These are phyloP conservation scores for Tineola bisselliella DNA, from an alignment of 2,888 invertebrate genomes.

Conservation along the genomic window DNA sequence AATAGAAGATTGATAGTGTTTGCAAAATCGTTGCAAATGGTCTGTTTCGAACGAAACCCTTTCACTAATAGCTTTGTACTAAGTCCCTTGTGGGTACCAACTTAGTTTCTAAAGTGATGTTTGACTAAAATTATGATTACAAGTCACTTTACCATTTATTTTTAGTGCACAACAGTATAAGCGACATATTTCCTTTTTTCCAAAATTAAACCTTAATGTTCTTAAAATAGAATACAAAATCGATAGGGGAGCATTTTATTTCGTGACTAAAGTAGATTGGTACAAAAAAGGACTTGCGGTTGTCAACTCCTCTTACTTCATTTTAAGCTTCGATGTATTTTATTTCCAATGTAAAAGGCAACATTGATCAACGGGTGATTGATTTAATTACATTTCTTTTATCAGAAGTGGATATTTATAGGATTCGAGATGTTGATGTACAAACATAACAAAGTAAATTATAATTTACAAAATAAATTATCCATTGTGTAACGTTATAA, in stretches of 20 bases:
- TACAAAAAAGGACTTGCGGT: background rate
- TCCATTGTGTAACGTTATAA: too few species aligned
- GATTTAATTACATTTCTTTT: background rate
- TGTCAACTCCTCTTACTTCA: background rate
- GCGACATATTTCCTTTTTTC: background rate
- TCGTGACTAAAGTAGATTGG: background rate
- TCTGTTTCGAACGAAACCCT: background rate
- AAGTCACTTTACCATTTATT: background rate
- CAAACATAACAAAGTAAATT: too few species aligned
- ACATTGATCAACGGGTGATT: background rate
- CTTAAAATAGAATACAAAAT: background rate
- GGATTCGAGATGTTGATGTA: background rate
- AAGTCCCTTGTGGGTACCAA: background rate
- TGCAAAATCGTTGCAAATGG: background rate
- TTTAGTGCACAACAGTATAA: background rate
- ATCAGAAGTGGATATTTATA: background rate
- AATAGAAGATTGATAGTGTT: slow-evolving; percentile 11
- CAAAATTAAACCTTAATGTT: background rate
- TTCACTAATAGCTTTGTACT: slow-evolving; percentile 7
- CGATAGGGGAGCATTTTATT: background rate
- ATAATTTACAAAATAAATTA: too few species aligned
- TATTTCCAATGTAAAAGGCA: background rate
- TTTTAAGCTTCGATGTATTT: background rate
- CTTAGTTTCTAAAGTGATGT: background rate
- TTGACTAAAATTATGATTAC: background rate